These are phyloP conservation scores for Lutra lutra DNA, from an alignment of 2,797 vertebrate species.

Conservation along the genomic window DNA sequence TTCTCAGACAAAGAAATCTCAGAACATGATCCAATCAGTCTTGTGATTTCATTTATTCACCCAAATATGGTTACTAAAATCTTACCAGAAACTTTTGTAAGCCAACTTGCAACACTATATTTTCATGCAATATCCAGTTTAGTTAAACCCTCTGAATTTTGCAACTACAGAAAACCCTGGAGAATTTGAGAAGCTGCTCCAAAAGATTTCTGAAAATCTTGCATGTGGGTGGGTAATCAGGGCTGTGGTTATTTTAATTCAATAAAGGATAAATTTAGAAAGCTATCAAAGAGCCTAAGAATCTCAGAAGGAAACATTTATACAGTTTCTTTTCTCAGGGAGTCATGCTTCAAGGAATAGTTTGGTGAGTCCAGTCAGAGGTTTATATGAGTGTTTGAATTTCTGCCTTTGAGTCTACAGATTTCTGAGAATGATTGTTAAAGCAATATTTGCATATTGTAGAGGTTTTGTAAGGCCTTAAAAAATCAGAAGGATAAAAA, in stretches of 20 bases:
- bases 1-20: background rate
- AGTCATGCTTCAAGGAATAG: constrained; percentile 40
- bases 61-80: constrained; percentile 58
- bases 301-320: constrained; percentile 64
- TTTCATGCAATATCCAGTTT: constrained; percentile 43
- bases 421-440: constrained; percentile 44
- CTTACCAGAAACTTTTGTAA: constrained; percentile 48
- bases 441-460: constrained; percentile 14
- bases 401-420: constrained; percentile 32
- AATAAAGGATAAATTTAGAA: constrained; percentile 76
- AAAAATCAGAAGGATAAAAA: constrained; percentile 52
- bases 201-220: constrained; percentile 65
- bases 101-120: constrained; percentile 3
- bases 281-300: constrained; percentile 62
- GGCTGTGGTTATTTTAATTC: constrained; percentile 70
- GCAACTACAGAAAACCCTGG: constrained; percentile 40
- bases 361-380: constrained; percentile 20
- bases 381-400: background rate
- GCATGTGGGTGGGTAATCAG: constrained; percentile 59
- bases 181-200: constrained; percentile 23
- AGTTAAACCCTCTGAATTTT: constrained; percentile 58
- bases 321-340: constrained; percentile 42
- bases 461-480: constrained; percentile 46
- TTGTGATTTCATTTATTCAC: constrained; percentile 39
- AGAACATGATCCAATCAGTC: background rate